Evolutionary conservation across 2,113 vertebrate genomes (phyloP), one percentile per base, ranked within the genome.

Genomic region (Rhegmatorhina hoffmannsi): DNA sequence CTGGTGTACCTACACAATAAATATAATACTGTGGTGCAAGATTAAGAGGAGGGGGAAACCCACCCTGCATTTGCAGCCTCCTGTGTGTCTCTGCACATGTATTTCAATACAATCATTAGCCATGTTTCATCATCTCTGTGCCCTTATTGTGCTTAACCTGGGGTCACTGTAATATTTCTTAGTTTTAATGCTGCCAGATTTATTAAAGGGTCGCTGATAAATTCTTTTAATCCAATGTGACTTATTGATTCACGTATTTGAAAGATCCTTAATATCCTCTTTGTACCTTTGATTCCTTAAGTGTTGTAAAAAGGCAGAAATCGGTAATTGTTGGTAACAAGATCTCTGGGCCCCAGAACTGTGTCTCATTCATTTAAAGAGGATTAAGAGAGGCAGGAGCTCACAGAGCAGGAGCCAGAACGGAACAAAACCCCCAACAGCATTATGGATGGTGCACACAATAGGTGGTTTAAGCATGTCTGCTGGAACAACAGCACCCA

Each of bases 361-460:
- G 66, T 84, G 96, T 94, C 97, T 98, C 97, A 97, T 95, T 97
- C 97, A 95, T 97, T 96, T 96, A 97, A 96, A 95, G 97, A 97
- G 98, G 98, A 98, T 98, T 97, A 96, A 95, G 96, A 95, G 92
- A 97, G 96, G 94, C 96, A 97, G 97, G 97, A 98, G 97, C 97
- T 98, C 97, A 97, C 94, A 97, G 96, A 97, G 58, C 96, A 96
- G 96, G 98, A 98, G 97, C 97, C 82, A 81, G 89, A 74, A 91
- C 36, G 94, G 97, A 98, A 98, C 97, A 97, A 97, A 96, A 97
- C 98, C 96, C 96, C 98, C 98, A 98, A 98, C 97, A 97, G 80
- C 94, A 98, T 98, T 98, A 98, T 97, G 98, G 98, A 97, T 96
- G 69, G 98, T 90, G 87, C 93, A 89, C 98, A 98, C 98, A 99